Percentiles rank a stretch among this genome's conserved stretches.
Evolutionary conservation across 1,140 invertebrate genomes (phyloP).

Genomic region (Akabosia matsudoensis): DNA sequence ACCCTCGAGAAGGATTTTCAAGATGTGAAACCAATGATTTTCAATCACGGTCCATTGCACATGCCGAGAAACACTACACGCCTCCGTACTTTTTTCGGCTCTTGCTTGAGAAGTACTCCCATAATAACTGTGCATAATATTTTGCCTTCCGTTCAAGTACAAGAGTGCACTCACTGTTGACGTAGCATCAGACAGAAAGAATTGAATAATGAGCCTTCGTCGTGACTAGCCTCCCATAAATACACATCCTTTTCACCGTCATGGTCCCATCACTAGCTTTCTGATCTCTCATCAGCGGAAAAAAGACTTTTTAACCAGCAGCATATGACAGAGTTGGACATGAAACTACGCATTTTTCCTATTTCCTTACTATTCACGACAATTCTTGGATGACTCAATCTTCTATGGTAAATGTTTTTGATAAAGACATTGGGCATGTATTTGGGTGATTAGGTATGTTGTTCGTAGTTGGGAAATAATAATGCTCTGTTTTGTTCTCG

Average conservation of each 20-base stretch:
- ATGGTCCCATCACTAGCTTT: background rate
- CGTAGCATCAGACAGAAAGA: too few species aligned
- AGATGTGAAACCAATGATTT: background rate
- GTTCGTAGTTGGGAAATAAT: constrained; percentile 10
- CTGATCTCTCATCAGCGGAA: background rate
- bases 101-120: background rate
- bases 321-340: constrained; percentile 9
- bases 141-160: constrained; percentile 9
- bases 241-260: background rate
- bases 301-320: constrained; percentile 2
- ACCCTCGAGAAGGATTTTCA: background rate
- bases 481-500: constrained; percentile 22
- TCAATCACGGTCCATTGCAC: constrained; percentile 7
- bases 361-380: too few species aligned
- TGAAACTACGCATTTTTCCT: background rate
- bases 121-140: constrained; percentile 1
- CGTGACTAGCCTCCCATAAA: background rate
- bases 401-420: background rate
- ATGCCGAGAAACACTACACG: background rate
- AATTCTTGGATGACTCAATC: background rate
- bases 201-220: too few species aligned
- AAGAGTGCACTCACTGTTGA: too few species aligned
- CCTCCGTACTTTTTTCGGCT: background rate
- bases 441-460: background rate
- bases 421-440: constrained; percentile 7